Percentiles rank a stretch among this genome's conserved stretches.
Conservation (phyloP, 1,140 invertebrate genomes). For the Apis florea region DNA sequence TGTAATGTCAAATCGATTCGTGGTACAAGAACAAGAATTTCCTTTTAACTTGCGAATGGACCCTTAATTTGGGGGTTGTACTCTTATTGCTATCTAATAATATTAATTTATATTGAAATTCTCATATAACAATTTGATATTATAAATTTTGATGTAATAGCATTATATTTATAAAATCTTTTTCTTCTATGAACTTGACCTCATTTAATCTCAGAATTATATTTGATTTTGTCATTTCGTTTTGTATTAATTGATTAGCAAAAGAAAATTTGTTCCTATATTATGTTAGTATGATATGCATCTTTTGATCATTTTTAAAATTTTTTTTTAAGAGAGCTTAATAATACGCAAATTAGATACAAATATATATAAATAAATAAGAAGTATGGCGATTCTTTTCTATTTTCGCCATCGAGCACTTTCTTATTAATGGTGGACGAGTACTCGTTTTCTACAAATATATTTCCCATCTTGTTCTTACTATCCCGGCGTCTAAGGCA, state of each 20-base stretch:
- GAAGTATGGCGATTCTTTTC: neutral
- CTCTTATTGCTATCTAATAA: slow-evolving; percentile 58
- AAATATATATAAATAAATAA: slow-evolving; percentile 5
- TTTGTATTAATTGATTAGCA: neutral
- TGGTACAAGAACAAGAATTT: slow-evolving; percentile 39
- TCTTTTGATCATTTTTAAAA: neutral
- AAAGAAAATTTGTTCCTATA: neutral
- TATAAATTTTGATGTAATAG: slow-evolving; percentile 50
- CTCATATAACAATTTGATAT: slow-evolving; percentile 57
- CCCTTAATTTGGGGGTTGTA: slow-evolving; percentile 63
- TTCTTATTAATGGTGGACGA: too few relatives aligned
- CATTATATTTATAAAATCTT: slow-evolving; percentile 29
- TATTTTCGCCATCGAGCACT: too few relatives aligned
- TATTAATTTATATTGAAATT: slow-evolving; percentile 51
- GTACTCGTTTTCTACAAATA: too few relatives aligned
- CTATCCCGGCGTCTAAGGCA: too few relatives aligned
- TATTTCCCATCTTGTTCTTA: too few relatives aligned
- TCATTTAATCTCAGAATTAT: neutral
- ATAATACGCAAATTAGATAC: neutral
- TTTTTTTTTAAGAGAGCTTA: neutral
- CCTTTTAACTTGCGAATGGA: slow-evolving; percentile 56
- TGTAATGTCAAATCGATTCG: neutral
- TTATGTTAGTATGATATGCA: neutral
- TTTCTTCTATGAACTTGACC: neutral
- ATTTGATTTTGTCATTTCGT: slow-evolving; percentile 10